Evolutionary conservation across 2,113 vertebrate species (phyloP).

Genomic region (Bujurquina vittata): DNA sequence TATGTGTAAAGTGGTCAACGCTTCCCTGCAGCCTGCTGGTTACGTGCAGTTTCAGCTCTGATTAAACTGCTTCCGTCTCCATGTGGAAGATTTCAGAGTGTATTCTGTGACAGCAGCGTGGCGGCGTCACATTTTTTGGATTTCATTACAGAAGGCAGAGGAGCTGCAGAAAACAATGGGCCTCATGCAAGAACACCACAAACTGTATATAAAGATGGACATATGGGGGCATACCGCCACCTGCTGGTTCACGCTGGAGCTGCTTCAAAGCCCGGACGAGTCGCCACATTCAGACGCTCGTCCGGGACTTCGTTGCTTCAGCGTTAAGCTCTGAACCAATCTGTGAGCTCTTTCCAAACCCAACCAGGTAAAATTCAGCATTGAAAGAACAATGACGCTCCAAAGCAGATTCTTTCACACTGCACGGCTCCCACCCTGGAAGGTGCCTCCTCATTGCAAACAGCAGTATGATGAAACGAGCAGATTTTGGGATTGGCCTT

Average conservation of each 20-base stretch:
- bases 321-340: too few relatives aligned
- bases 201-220: not conserved
- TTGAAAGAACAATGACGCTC: not conserved
- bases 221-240: not conserved
- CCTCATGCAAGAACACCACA: slow-evolving; percentile 12
- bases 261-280: not conserved
- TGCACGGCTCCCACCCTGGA: not conserved
- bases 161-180: not conserved
- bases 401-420: not conserved
- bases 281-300: not conserved
- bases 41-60: not conserved
- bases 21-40: not conserved
- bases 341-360: not conserved
- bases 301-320: too few relatives aligned
- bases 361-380: too few relatives aligned
- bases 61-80: not conserved
- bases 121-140: not conserved
- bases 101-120: not conserved
- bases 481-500: not conserved
- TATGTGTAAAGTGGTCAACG: not conserved
- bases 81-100: not conserved
- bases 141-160: not conserved
- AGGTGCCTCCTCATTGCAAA: not conserved
- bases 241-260: not conserved
- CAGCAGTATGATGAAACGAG: too few relatives aligned